Conservation (phyloP, 2,888 invertebrate species). For the Melanostoma mellinum region DNA sequence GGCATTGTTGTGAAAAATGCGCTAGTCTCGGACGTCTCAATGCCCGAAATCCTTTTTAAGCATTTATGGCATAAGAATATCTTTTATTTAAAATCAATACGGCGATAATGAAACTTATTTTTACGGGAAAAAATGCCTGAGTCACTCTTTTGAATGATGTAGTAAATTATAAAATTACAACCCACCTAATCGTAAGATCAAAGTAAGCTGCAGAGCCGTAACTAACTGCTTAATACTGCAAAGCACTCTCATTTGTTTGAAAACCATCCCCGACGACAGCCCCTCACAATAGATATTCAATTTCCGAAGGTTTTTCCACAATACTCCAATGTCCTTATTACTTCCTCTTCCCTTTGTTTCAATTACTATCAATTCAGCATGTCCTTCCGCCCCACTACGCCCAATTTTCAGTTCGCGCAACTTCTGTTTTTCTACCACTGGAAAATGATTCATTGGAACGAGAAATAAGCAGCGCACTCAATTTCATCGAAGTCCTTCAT, state of each 20-base stretch:
- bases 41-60: too few relatives aligned
- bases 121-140: too few relatives aligned
- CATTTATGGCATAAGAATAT: too few relatives aligned
- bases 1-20: too few relatives aligned
- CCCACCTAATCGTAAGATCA: background rate
- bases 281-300: background rate
- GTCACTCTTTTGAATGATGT: too few relatives aligned
- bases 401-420: conserved; percentile 45
- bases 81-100: too few relatives aligned
- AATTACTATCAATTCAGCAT: conserved; percentile 56
- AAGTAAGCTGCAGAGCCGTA: background rate
- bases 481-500: conserved; percentile 20
- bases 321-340: conserved; percentile 1
- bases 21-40: too few relatives aligned
- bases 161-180: background rate
- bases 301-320: background rate
- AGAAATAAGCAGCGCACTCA: conserved; percentile 13
- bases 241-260: background rate
- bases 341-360: conserved; percentile 24
- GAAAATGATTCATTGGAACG: conserved; percentile 39
- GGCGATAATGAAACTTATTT: too few relatives aligned
- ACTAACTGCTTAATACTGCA: background rate
- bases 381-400: conserved; percentile 42
- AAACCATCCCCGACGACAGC: background rate
- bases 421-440: conserved; percentile 1